phyloP scores from a whole-genome alignment of 2,888 invertebrate genomes.

The Hemistola chrysoprasaria region DNA sequence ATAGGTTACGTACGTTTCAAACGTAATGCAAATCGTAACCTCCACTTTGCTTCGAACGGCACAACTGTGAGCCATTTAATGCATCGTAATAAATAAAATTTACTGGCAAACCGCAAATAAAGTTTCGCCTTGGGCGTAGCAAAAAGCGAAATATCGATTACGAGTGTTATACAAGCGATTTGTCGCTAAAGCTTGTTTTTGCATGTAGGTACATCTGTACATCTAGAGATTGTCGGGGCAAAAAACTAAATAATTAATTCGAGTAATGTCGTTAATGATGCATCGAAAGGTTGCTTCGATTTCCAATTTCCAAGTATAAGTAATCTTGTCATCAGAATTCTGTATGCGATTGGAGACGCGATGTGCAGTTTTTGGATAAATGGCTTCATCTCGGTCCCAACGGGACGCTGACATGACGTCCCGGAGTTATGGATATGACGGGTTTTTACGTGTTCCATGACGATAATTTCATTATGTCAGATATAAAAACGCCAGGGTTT shows the following conservation, averaged over 20 bases:
- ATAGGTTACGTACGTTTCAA: slow-evolving; percentile 51
- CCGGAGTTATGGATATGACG: slow-evolving; percentile 56
- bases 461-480: slow-evolving; percentile 56
- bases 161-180: slow-evolving; percentile 38
- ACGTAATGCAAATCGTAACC: slow-evolving; percentile 22
- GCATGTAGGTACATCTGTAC: slow-evolving; percentile 17
- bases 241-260: slow-evolving; percentile 60
- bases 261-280: slow-evolving; percentile 74
- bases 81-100: slow-evolving; percentile 57
- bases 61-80: slow-evolving; percentile 26
- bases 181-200: slow-evolving; percentile 28
- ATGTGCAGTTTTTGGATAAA: slow-evolving; percentile 67
- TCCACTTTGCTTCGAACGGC: slow-evolving; percentile 1
- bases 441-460: slow-evolving; percentile 52
- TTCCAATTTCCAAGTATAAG: slow-evolving; percentile 81
- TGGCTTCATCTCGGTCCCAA: slow-evolving; percentile 70
- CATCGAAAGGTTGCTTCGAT: slow-evolving; percentile 60
- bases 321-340: slow-evolving; percentile 72
- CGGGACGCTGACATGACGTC: slow-evolving; percentile 48
- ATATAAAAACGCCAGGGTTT: slow-evolving; percentile 18
- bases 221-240: slow-evolving; percentile 32
- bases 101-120: slow-evolving; percentile 73
- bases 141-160: slow-evolving; percentile 34
- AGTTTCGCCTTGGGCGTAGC: slow-evolving; percentile 48
- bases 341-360: slow-evolving; percentile 59